Percentiles rank a stretch among this genome's conserved stretches.
Conservation (phyloP, 2,888 invertebrate genomes). For the Drosophila anomelani region DNA sequence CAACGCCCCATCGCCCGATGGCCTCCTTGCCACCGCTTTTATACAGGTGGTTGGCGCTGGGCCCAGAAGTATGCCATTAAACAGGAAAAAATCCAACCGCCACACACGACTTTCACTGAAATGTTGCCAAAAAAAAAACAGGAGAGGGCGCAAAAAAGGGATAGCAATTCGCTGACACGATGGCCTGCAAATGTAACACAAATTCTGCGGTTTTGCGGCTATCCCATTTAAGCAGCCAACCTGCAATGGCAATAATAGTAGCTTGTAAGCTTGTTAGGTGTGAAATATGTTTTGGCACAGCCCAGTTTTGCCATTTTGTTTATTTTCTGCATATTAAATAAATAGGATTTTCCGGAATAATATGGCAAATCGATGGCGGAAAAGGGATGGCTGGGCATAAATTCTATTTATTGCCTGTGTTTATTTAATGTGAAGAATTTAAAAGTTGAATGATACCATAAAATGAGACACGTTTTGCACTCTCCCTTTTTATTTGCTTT, state of each 20-base stretch:
- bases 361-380: slow-evolving; percentile 18
- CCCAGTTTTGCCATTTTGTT: slow-evolving; percentile 33
- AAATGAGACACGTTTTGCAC: no score
- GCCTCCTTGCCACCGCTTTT: not conserved
- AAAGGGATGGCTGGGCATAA: slow-evolving; percentile 3
- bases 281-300: slow-evolving; percentile 56
- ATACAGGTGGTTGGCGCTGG: slow-evolving; percentile 73
- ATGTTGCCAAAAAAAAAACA: slow-evolving; percentile 52
- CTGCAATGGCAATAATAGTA: slow-evolving; percentile 36
- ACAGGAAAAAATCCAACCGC: slow-evolving; percentile 33
- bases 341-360: slow-evolving; percentile 34
- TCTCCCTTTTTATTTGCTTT: not conserved
- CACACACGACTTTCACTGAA: slow-evolving; percentile 42
- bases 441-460: slow-evolving; percentile 1
- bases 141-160: not conserved
- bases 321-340: slow-evolving; percentile 53
- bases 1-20: slow-evolving; percentile 8
- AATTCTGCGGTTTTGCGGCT: slow-evolving; percentile 71
- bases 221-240: slow-evolving; percentile 59
- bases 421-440: not conserved
- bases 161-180: slow-evolving; percentile 38
- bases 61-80: slow-evolving; percentile 70
- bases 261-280: slow-evolving; percentile 64
- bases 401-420: slow-evolving; percentile 6
- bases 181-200: slow-evolving; percentile 65